phyloP scores from a whole-genome alignment of 2,113 vertebrate species.

The Marmota monax region DNA sequence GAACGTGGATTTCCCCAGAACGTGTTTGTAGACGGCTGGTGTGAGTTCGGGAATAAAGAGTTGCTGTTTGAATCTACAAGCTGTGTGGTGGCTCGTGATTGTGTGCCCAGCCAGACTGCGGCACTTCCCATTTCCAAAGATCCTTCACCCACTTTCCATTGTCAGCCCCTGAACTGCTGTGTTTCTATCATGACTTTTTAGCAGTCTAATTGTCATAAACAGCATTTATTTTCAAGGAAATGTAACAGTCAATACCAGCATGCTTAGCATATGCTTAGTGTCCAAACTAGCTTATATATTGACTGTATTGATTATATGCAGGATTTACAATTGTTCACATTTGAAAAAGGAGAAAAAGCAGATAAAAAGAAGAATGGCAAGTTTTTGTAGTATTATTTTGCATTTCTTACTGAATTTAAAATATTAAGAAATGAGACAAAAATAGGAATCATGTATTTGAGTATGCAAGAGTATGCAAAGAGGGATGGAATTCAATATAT shows the following conservation, averaged over 20 bases:
- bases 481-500: background rate
- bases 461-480: background rate
- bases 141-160: background rate
- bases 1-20: too few species aligned
- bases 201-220: background rate
- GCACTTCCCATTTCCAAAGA: slow-evolving; percentile 19
- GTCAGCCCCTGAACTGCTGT: background rate
- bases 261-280: background rate
- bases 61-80: too few species aligned
- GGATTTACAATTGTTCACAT: background rate
- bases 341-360: background rate
- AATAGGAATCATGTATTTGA: background rate
- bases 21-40: too few species aligned
- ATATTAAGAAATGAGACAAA: background rate
- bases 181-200: background rate
- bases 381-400: background rate
- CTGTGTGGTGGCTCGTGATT: too few species aligned
- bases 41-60: too few species aligned
- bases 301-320: background rate
- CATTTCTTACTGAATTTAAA: background rate
- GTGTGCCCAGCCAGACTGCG: too few species aligned
- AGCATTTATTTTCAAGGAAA: slow-evolving; percentile 29
- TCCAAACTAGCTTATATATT: background rate
- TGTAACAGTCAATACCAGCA: background rate
- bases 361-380: background rate